phyloP scores from a whole-genome alignment of 2,888 invertebrate genomes.

The Sarcophaga rosellei region DNA sequence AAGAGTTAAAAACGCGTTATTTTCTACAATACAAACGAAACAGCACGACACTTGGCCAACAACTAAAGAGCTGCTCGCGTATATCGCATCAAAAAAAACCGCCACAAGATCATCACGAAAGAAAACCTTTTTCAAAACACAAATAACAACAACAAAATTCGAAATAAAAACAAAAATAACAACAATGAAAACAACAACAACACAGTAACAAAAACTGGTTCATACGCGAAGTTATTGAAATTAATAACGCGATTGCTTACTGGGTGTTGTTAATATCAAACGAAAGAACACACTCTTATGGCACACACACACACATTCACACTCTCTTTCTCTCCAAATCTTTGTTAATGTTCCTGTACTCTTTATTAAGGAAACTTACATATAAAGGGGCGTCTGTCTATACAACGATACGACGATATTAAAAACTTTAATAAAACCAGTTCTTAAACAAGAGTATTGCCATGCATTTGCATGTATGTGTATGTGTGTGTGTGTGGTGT shows the following conservation, averaged over 20 bases:
- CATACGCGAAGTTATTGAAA: slow-evolving; percentile 48
- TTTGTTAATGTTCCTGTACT: no score
- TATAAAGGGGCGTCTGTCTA: slow-evolving; percentile 62
- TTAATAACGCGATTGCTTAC: slow-evolving; percentile 54
- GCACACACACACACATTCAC: neutral
- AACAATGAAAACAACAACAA: neutral
- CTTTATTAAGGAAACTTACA: no score
- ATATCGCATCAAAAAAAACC: slow-evolving; percentile 78
- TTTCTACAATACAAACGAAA: slow-evolving; percentile 69
- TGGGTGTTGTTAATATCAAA: neutral
- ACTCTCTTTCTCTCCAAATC: no score
- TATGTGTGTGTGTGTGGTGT: slow-evolving; percentile 2
- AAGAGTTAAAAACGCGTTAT: slow-evolving; percentile 57
- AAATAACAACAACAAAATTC: neutral
- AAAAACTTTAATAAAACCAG: slow-evolving; percentile 44
- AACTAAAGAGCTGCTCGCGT: slow-evolving; percentile 77
- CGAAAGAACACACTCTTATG: no score
- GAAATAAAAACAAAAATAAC: neutral
- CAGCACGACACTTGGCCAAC: slow-evolving; percentile 79
- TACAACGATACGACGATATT: no score
- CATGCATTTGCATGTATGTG: no score
- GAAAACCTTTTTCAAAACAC: neutral
- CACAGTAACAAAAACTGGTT: slow-evolving; percentile 55
- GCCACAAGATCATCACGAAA: slow-evolving; percentile 63
- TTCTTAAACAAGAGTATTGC: slow-evolving; percentile 15